A percentile compares a stretch with the other conserved stretches of the same genome.
Conservation (phyloP, 2,113 vertebrate genomes). For the Myiozetetes cayanensis region DNA sequence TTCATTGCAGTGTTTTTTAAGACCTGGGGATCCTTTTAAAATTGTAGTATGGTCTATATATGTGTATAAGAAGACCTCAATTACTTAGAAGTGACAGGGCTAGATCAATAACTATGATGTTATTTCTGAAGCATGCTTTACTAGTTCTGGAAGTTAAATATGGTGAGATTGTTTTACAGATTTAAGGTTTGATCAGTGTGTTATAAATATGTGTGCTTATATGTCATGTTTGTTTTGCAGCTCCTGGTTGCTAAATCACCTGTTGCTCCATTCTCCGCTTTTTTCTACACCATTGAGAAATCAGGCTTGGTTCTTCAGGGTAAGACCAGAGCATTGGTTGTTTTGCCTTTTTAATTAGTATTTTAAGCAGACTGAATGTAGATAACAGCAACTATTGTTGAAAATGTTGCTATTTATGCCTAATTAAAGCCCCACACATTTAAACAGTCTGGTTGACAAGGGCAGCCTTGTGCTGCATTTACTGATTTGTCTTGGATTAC, state of each 20-base stretch:
- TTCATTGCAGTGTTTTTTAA: rapidly evolving
- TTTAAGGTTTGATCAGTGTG: background rate
- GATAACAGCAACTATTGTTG: background rate
- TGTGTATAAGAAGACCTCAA: background rate
- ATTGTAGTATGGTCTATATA: background rate
- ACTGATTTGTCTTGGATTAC: background rate
- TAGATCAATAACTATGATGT: background rate
- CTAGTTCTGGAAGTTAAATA: background rate
- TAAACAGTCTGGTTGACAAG: background rate
- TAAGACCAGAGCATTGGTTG: slow-evolving; percentile 52
- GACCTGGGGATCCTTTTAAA: background rate
- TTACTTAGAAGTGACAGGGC: background rate
- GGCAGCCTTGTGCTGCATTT: background rate
- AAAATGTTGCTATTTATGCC: background rate
- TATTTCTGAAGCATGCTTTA: background rate
- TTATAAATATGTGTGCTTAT: background rate
- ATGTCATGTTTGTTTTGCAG: slow-evolving; percentile 62
- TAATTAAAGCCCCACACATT: background rate
- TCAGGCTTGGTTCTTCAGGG: slow-evolving; percentile 82
- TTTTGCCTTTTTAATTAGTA: background rate
- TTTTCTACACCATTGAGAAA: slow-evolving; percentile 78
- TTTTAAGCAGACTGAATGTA: background rate
- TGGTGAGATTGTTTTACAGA: background rate
- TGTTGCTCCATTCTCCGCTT: slow-evolving; percentile 76
- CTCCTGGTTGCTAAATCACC: slow-evolving; percentile 84